These are phyloP conservation scores for Procambarus clarkii DNA, from an alignment of 1,140 invertebrate genomes.

Conservation along the genomic window DNA sequence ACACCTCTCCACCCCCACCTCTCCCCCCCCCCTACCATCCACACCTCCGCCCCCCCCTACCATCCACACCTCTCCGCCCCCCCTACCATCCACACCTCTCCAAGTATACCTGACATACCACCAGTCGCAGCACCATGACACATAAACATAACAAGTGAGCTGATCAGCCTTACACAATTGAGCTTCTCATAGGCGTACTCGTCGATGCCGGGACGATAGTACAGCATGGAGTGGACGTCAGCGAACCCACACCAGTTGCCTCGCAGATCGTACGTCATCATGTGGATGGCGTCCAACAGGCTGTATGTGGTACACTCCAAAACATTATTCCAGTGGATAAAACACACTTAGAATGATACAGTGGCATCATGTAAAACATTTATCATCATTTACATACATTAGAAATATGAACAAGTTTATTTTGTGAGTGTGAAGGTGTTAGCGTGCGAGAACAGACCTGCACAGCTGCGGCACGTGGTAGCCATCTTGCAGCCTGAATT, in stretches of 20 bases:
- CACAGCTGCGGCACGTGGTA: conserved; percentile 92
- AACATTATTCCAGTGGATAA: neutral
- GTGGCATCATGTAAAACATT: too few species aligned
- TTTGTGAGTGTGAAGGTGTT: neutral
- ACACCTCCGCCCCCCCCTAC: too few species aligned
- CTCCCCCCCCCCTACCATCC: too few species aligned
- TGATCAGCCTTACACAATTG: conserved; percentile 84
- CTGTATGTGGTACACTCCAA: conserved; percentile 59
- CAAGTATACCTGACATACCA: too few species aligned
- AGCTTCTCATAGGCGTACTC: conserved; percentile 91
- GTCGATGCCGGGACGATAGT: conserved; percentile 84
- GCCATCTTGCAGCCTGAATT: conserved; percentile 89
- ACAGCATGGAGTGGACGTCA: conserved; percentile 74
- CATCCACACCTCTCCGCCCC: too few species aligned
- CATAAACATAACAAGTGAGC: neutral
- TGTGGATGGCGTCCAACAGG: conserved; percentile 77
- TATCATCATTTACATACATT: too few species aligned
- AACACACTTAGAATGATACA: too few species aligned
- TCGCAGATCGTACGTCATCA: conserved; percentile 78
- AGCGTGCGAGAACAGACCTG: conserved; percentile 77
- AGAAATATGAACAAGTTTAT: neutral
- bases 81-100: too few species aligned
- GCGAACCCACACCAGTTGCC: conserved; percentile 75
- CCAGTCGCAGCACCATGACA: too few species aligned
- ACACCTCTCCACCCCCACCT: too few species aligned